Base-by-base conservation (phyloP, 1,140 invertebrate species). In the Protaetia brevitarsis region DNA sequence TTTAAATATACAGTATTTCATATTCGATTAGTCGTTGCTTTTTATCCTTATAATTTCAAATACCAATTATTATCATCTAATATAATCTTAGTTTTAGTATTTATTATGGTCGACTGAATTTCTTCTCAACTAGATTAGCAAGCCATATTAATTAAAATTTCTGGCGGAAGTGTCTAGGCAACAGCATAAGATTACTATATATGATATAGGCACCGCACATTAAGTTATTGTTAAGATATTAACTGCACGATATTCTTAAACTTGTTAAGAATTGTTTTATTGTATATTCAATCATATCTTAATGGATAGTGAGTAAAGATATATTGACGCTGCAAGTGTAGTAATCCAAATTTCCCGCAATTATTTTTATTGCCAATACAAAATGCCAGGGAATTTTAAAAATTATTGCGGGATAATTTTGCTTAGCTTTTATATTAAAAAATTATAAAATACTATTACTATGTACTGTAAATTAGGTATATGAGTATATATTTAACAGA, bases 11-110 rank as follows among this genome's bases (percentile, higher is more conserved):
- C 29, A 30, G 34, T 34, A 57, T 31, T 16, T 41, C 41, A 61
- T 61, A 66, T 66, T 65, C 31, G 56, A 37, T 36, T 64, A 68
- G 51, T 65, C 67, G 64, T 65, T 68, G 64, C 64, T 65, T n/a
- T n/a, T n/a, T n/a, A 66, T 16, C 31, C 36, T 37, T 41, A 56
- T 30, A 19, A 27, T 3, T 59, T 59, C 41, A 68, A 58, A 29
- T 64, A 58, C n/a, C 45, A 57, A 13, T 34, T 63, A 67, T 58
- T 31, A 56, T 64, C 58, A 41, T 67, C 28, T 56, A 36, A 26
- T 63, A 34, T 23, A 56, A 58, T 58, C 27, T 34, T 61, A 63
- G 60, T 26, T 16, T 19, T 63, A 26, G 31, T 66, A 29, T 21
- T 65, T 45, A 45, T 59, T 57, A 45, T 66, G 41, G 41, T 51